Evolutionary conservation across 64 coral and sea anemone species (phyloP), one percentile per base, ranked within the genome.

Genomic region (Montipora foliosa): DNA sequence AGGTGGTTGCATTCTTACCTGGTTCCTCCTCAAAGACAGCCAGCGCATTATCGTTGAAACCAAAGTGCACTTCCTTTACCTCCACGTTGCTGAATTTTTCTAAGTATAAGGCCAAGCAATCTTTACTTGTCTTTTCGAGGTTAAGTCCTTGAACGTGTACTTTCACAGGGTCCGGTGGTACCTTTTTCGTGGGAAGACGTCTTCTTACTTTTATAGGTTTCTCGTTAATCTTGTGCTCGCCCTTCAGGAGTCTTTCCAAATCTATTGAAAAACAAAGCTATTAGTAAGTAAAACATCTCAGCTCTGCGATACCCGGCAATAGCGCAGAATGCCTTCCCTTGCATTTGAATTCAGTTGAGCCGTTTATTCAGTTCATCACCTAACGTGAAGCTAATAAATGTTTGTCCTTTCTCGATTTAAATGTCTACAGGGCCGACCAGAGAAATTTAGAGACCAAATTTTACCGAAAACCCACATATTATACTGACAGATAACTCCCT

Each of bases 161-260:
- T 51, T 24, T 91, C 1, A 73, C 6, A 10, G 94, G 94, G 20
- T 95, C 94, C 8, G 47, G 69, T 44, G 93, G 93, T 16, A 95
- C 5, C 15, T 87, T 64, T 78, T 95, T 95, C 19, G 37, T 37
- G 12, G 89, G 89, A 24, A 2, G 60, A 1, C 80, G 77, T 19
- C 19, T 1, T 7, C 7, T 21, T 5, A 90, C 68, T 55, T 47
- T 5, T 21, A 90, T 80, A 22, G 11, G 5, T 3, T 5, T 29
- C 20, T 17, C n/a, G 48, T 90, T 44, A 11, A 79, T 79, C 44
- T 9, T 14, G 10, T 90, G 88, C 8, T 61, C 5, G 3, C 44
- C 7, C 19, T 67, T 3, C 25, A 90, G 75, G 10, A 80, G 75
- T n/a, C 62, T 55, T 2, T 90, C 9, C 4, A 51, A 6, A 79